Evolutionary conservation across 2,113 vertebrate genomes (phyloP), one percentile per base, ranked within the genome.

Genomic region (Dasyurus viverrinus): DNA sequence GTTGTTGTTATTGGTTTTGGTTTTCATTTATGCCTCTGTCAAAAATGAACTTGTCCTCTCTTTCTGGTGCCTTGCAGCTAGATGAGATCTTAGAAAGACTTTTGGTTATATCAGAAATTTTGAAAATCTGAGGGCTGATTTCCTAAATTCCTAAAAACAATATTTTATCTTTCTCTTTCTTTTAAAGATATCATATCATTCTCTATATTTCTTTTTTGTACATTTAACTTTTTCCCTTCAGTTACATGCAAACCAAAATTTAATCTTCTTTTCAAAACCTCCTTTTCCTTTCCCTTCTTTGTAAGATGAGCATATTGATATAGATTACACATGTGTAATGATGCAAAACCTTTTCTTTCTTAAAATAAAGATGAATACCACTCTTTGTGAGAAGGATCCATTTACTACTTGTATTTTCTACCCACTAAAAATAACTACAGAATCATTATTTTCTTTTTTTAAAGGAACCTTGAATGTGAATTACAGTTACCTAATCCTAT

Each of bases 361-460:
- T 7, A 93, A 94, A 97, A 95, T 91, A 47, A 89, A 46, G 14
- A n/a, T n/a, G 68, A 93, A 0, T 91, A 25, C 23, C 26, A 68
- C 93, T n/a, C 36, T 68, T 98, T 96, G 93, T 84, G 90, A 95
- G 93, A 23, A 53, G 0, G 2, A 6, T 94, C n/a, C 97, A 96
- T 94, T 97, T 94, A 14, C 12, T 96, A 19, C 22, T 97, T 97
- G 97, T 95, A 96, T 96, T 97, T 97, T 92, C 93, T 54, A 96
- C n/a, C 1, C 55, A 89, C 14, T 91, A 76, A 93, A 94, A 95
- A 93, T 46, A 48, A 90, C 68, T 54, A 12, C 30, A 89, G 94
- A 42, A 89, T 89, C 27, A 91, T 95, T 89, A 94, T 95, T 98
- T 91, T 84, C 53, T 96, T 94, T 90, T 96, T 97, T 94, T 36